Evolutionary conservation across 2,888 invertebrate species (phyloP), one percentile per base, ranked within the genome.

Genomic region (Sminthurides aquaticus): DNA sequence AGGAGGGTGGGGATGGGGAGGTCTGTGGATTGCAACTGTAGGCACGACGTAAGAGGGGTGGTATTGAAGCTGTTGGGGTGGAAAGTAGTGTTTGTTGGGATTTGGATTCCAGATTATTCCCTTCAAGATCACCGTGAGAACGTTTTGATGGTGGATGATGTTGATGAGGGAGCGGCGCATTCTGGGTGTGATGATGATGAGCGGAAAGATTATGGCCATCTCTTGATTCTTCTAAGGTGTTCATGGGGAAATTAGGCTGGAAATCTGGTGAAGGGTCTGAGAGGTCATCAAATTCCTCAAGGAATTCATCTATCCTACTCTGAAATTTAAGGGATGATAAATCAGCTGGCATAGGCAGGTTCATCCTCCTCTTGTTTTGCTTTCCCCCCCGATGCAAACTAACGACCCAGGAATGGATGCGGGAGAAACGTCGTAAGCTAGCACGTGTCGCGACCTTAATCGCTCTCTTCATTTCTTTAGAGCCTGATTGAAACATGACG

Each of bases 361-460:
- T 25, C 55, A 55, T 3, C 3, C 24, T 25, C 24, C 25, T 55
- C 11, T 15, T 56, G 20, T 5, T 11, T 52, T n/a, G 5, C 25
- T 8, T 56, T 26, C 25, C 56, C 52, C 22, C 52, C 52, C 52
- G 52, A n/a, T n/a, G 20, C 34, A 29, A 22, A 22, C 49, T 62
- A 62, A 62, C 57, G 62, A 62, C 27, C 57, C 62, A 62, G 48
- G 43, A 56, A 49, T 62, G 62, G 57, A 56, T 34, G 20, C 57
- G 56, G 27, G 62, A 43, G 48, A 62, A 62, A 55, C 62, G 62
- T 48, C 62, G 56, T 20, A 62, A 43, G 25, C 62, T 57, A 62
- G 62, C 62, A 34, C 56, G 62, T 34, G 62, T 57, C 57, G 56
- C 62, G 15, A 15, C 15, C 56, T 57, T 62, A 62, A 62, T 62